phyloP scores from a whole-genome alignment of 2,113 vertebrate species.

The Hemibates koningsi region DNA sequence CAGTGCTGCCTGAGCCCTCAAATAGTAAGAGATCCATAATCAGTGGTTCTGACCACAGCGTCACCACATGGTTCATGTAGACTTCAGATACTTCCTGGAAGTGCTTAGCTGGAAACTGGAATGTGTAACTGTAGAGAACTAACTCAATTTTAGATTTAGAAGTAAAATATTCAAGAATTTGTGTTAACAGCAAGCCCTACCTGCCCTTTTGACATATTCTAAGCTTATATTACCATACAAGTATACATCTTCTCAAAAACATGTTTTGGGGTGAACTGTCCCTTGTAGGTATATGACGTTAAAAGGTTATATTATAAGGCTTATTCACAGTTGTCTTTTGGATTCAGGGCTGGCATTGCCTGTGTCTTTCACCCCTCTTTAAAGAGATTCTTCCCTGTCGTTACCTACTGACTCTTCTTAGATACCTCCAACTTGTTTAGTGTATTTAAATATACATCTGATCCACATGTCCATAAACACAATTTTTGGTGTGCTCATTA shows the following conservation, averaged over 20 bases:
- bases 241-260: not conserved
- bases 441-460: not conserved
- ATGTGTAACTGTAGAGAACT: not conserved
- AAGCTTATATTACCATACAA: not conserved
- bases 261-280: not conserved
- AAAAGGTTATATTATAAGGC: not conserved
- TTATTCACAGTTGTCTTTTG: not conserved
- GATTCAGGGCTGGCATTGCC: not conserved
- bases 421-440: not conserved
- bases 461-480: not conserved
- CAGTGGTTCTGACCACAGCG: not conserved
- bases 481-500: not conserved
- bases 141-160: not conserved
- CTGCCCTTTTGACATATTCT: not conserved
- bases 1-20: not conserved
- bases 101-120: accelerated
- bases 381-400: not conserved
- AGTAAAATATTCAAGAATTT: accelerated
- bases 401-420: not conserved
- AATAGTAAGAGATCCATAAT: not conserved
- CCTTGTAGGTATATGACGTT: not conserved
- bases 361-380: accelerated
- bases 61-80: not conserved
- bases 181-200: not conserved
- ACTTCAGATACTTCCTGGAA: not conserved